Conservation (phyloP, 2,797 vertebrate species). For the Naso thynnoides region DNA sequence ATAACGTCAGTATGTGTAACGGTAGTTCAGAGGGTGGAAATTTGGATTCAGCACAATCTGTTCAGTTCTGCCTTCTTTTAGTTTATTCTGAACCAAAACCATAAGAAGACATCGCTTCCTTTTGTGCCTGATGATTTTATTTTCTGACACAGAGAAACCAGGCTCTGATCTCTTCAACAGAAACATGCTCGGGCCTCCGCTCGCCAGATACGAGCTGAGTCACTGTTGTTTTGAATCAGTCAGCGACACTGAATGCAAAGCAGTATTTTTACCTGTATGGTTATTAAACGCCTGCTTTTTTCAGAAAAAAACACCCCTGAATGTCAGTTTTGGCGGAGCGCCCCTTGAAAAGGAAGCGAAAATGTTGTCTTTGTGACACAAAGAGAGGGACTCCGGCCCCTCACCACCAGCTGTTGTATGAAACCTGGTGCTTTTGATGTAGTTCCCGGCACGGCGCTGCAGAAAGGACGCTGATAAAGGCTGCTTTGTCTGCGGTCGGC, state of each 20-base stretch:
- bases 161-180: not conserved
- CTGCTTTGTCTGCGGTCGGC: slow-evolving; percentile 53
- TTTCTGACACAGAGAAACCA: not conserved
- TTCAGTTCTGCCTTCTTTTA: too few species aligned
- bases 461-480: slow-evolving; percentile 59
- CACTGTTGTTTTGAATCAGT: not conserved
- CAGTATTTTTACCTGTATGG: not conserved
- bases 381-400: slow-evolving; percentile 26
- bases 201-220: slow-evolving; percentile 6
- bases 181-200: not conserved
- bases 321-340: slow-evolving; percentile 24
- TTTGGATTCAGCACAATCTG: too few species aligned
- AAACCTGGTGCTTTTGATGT: slow-evolving; percentile 52
- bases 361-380: slow-evolving; percentile 39
- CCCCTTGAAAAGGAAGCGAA: slow-evolving; percentile 20
- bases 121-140: not conserved
- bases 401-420: slow-evolving; percentile 7
- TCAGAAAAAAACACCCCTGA: not conserved
- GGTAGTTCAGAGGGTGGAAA: too few species aligned
- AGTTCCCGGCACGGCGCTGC: slow-evolving; percentile 28
- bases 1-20: too few species aligned
- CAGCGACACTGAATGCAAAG: slow-evolving; percentile 11
- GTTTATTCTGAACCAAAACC: not conserved
- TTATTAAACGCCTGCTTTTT: slow-evolving; percentile 26
- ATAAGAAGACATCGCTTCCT: not conserved